Evolutionary conservation across 1,140 invertebrate genomes (phyloP), one percentile per base, ranked within the genome.

Genomic region (Phocides pigmalion): DNA sequence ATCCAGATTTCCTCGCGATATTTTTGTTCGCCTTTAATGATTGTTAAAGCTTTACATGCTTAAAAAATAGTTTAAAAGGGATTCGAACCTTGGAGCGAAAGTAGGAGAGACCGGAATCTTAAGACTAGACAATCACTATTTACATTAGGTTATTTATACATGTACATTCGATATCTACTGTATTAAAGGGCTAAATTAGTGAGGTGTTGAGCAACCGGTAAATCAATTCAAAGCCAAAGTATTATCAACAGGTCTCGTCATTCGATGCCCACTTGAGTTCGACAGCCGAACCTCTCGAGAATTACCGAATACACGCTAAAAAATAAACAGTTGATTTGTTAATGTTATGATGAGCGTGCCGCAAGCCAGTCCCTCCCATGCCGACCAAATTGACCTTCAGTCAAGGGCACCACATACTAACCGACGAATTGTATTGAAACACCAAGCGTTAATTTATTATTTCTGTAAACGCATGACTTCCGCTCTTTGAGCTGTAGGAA

Each of bases 391-490:
- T 77, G 82, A 84, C 86, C 86, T 89, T 79, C 74, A 62, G 58
- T 68, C 83, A 87, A 87, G 87, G 84, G 65, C 81, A 76, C 56
- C 64, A 32, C 37, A 50, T 46, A 67, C 44, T 68, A 68, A 68
- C 69, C 68, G 65, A 79, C 74, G 70, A 74, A 73, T 75, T 70
- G 65, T 78, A 84, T 84, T 80, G 79, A 82, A 84, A 82, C 74
- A 80, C 71, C 73, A 76, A 46, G 73, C 69, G 79, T 84, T 87
- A 87, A 87, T 89, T 85, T 89, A 87, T 84, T 90, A 86, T 87
- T 88, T 87, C 77, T 85, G 76, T 84, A 86, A 87, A 87, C 77
- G 82, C 84, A 82, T 73, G 78, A 88, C 82, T 90, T 90, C 87
- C 87, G 83, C 83, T 79, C 79, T 89, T 87, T 81, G 79, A 84